Base-by-base conservation (phyloP, 2,888 invertebrate genomes). In the Drosophila recens region DNA sequence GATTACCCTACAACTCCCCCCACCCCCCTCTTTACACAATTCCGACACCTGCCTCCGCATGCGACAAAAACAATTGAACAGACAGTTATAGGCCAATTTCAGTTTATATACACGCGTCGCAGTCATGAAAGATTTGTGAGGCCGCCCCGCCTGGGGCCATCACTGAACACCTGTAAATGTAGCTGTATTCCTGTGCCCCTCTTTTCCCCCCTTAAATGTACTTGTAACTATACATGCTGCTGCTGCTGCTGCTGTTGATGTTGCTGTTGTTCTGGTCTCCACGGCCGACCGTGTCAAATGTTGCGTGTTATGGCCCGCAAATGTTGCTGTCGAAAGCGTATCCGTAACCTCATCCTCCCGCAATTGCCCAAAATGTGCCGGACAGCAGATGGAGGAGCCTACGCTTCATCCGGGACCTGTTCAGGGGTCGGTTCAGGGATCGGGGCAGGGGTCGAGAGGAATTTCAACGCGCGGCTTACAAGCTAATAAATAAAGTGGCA, bases 11-110 rank as follows among this genome's bases (percentile, higher is more conserved):
- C 27, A 3, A n/a, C 4, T 9, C 27, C 34, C n/a, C n/a, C n/a
- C n/a, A n/a, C n/a, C n/a, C n/a, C 17, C 17, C 2, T 13, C 33
- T 30, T n/a, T 30, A 23, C 15, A 33, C 27, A 46, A 36, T 46
- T 46, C 15, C 36, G 45, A 46, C 57, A 57, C 57, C 57, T 57
- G 13, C 20, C 53, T 9, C 56, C 45, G 43, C 59, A 69, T 70
- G 74, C 77, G 82, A 68, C 82, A 83, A 76, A 89, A 85, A 85
- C 84, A 85, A 85, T 85, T 89, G 84, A 89, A 85, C 87, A 85
- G 89, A 85, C 84, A 85, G 89, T 85, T 85, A 85, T 85, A 89
- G 84, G 84, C 84, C 89, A 89, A 84, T 84, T 84, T 84, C 67
- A 84, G 87, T 84, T 89, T 84, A 84, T 89, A 74, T 81, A 82